A percentile compares a stretch with the other conserved stretches of the same genome.
These are phyloP conservation scores for Pterobdella sp. DNA, from an alignment of 2,888 invertebrate genomes.

Conservation along the genomic window DNA sequence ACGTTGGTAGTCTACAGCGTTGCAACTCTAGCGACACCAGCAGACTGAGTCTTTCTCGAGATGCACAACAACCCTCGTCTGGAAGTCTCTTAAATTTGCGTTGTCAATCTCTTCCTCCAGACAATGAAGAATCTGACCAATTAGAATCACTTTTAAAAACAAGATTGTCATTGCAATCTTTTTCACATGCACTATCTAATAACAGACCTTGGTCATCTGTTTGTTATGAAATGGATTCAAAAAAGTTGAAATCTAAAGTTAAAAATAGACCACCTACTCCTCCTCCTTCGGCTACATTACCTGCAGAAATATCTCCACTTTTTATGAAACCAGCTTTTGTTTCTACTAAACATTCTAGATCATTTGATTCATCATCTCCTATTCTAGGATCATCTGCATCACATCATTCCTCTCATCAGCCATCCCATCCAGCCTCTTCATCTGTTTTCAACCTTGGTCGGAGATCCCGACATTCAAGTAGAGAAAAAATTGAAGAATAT, in stretches of 20 bases:
- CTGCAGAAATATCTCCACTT: constrained; percentile 2
- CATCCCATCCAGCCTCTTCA: neutral
- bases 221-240: constrained; percentile 24
- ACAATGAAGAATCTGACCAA: constrained; percentile 23
- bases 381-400: neutral
- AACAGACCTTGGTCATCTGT: constrained; percentile 21
- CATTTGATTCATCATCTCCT: constrained; percentile 13
- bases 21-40: constrained; percentile 22
- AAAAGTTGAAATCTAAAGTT: constrained; percentile 20
- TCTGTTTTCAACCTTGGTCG: neutral
- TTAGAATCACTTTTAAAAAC: constrained; percentile 12
- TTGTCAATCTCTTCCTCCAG: constrained; percentile 24
- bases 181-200: neutral
- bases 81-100: constrained; percentile 22
- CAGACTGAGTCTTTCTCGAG: constrained; percentile 24
- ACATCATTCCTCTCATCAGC: neutral
- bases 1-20: constrained; percentile 4
- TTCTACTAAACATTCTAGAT: neutral
- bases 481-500: constrained; percentile 19
- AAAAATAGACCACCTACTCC: constrained; percentile 28
- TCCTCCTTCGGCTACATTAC: constrained; percentile 17
- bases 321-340: neutral
- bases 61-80: constrained; percentile 17
- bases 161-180: neutral
- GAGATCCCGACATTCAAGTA: constrained; percentile 23